Evolutionary conservation across 2,113 vertebrate genomes (phyloP), one percentile per base, ranked within the genome.

Genomic region (Cricetomys ansorgei): DNA sequence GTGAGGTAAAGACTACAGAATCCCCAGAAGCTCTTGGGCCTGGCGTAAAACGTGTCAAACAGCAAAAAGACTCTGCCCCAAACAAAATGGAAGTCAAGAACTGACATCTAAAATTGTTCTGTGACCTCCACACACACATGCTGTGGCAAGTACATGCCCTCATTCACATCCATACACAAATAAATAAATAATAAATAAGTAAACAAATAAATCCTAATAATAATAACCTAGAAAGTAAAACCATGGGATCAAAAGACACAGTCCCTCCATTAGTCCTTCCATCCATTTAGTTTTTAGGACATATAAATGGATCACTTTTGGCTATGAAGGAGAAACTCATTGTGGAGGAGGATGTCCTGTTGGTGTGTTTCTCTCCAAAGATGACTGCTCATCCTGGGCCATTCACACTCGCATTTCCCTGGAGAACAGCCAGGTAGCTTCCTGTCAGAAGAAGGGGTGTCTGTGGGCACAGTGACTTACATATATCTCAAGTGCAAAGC

Each of bases 401-500:
- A 59, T 88, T 72, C 29, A 72, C 11, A 65, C 43, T 57, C 27
- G 15, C 13, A 75, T 81, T 85, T 92, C 88, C 40, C 80, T 89
- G 31, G 67, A 90, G 43, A 80, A 53, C 40, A 91, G 50, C 29
- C 65, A 40, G 43, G 43, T 16, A 67, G 84, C 53, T 92, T 23
- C 79, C 59, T 64, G 57, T 72, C 43, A 92, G 88, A 76, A 45
- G 64, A 89, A 75, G 7, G 73, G 48, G 17, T 89, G 79, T 77
- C 75, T 92, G 70, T 93, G 90, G 53, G 95, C 93, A 45, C 7
- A 59, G 37, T 86, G 77, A 96, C 43, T 94, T 43, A 77, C n/a
- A 57, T 77, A n/a, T 93, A 70, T 76, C 34, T 65, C 88, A 25
- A 88, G 53, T 91, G 79, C 93, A 96, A 81, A 95, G 62, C 57